These are phyloP conservation scores for Drosophila anomelani DNA, from an alignment of 2,888 invertebrate species.

Conservation along the genomic window DNA sequence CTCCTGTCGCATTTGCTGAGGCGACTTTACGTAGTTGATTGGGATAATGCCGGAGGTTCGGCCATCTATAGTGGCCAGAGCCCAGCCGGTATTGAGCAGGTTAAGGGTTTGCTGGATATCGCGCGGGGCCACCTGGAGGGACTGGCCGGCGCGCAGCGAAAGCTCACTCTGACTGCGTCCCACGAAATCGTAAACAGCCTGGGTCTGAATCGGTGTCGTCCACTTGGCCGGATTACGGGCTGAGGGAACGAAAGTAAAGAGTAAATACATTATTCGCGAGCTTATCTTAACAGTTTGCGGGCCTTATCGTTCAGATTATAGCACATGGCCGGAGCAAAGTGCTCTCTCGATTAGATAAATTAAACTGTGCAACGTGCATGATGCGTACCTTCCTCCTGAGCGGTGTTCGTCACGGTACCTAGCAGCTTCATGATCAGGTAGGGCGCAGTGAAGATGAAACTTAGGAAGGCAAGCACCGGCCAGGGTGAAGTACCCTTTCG, in stretches of 20 bases:
- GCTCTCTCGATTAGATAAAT: constrained; percentile 63
- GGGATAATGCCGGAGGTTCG: constrained; percentile 88
- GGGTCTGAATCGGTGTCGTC: constrained; percentile 88
- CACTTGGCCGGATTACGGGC: constrained; percentile 89
- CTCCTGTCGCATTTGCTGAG: constrained; percentile 78
- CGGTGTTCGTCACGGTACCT: constrained; percentile 86
- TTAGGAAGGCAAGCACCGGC: constrained; percentile 96
- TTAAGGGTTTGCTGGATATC: constrained; percentile 89
- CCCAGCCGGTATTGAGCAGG: constrained; percentile 89
- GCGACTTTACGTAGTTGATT: constrained; percentile 86
- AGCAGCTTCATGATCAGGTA: constrained; percentile 95
- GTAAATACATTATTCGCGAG: constrained; percentile 23
- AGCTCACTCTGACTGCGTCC: constrained; percentile 91
- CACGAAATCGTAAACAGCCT: constrained; percentile 91
- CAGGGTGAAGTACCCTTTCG: constrained; percentile 87
- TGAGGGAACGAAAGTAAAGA: constrained; percentile 69
- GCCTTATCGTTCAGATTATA: constrained; percentile 51
- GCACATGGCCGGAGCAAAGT: constrained; percentile 56
- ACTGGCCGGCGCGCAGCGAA: constrained; percentile 90
- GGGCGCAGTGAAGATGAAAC: constrained; percentile 95
- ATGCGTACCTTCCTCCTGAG: constrained; percentile 87
- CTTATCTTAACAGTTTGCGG: constrained; percentile 54
- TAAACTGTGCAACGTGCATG: constrained; percentile 46
- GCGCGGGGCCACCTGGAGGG: constrained; percentile 92
- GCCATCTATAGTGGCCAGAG: constrained; percentile 87